Conservation (phyloP, 2,797 vertebrate species). For the Mionectes olivaceus region DNA sequence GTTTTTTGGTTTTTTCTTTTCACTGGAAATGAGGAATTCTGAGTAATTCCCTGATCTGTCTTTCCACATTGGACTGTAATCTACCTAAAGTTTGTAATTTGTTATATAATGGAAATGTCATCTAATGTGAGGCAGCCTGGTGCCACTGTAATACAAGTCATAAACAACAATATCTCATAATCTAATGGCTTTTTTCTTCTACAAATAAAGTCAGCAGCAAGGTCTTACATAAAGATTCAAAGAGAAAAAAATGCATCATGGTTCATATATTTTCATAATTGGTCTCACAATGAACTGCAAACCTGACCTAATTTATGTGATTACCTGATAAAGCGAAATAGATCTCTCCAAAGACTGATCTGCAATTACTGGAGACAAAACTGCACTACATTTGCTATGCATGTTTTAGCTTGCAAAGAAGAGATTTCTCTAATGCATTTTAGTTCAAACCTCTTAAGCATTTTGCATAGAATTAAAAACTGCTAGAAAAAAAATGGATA, state of each 20-base stretch:
- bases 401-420: background rate
- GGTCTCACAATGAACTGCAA: background rate
- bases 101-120: slow-evolving; percentile 1
- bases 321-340: slow-evolving; percentile 8
- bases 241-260: background rate
- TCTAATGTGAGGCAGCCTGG: slow-evolving; percentile 32
- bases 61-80: background rate
- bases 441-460: background rate
- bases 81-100: background rate
- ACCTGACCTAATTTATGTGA: background rate
- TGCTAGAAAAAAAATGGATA: background rate
- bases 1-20: background rate
- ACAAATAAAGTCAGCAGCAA: background rate
- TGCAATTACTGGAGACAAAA: background rate
- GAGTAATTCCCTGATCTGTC: background rate
- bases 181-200: background rate
- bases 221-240: background rate
- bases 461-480: background rate
- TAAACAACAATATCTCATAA: slow-evolving; percentile 18
- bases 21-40: background rate
- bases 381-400: background rate
- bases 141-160: slow-evolving; percentile 31
- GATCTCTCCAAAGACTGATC: background rate
- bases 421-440: background rate
- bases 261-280: slow-evolving; percentile 14